Conservation (phyloP, 2,797 vertebrate genomes). For the Ciconia nigra region DNA sequence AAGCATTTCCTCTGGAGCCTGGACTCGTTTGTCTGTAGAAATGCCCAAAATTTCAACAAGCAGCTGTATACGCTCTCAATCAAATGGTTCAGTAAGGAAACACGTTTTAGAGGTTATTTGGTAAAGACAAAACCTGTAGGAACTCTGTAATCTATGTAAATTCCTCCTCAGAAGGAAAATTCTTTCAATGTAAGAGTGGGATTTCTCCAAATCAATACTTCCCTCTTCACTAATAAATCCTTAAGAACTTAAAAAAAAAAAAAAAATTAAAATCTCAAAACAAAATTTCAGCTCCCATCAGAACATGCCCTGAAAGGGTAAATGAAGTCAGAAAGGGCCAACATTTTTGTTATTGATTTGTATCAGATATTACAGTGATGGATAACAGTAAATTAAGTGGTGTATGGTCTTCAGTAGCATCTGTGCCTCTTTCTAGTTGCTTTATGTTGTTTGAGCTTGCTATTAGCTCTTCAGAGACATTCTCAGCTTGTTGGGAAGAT, state of each 20-base stretch:
- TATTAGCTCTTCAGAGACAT: background rate
- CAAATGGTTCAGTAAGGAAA: background rate
- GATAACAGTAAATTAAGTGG: background rate
- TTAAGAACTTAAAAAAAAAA: background rate
- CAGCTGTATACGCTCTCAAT: background rate
- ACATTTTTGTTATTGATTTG: background rate
- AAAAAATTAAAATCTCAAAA: background rate
- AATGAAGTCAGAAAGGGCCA: background rate
- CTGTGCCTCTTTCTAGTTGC: background rate
- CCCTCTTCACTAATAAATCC: background rate
- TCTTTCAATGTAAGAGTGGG: background rate
- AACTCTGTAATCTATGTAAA: background rate
- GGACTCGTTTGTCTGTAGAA: background rate
- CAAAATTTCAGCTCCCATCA: background rate
- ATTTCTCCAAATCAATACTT: background rate
- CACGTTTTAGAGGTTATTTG: background rate
- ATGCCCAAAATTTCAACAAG: background rate
- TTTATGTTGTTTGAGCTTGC: background rate
- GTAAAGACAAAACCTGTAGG: background rate
- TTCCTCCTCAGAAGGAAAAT: background rate
- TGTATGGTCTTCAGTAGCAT: background rate
- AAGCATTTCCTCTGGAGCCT: background rate
- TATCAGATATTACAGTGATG: background rate
- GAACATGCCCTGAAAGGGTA: background rate
- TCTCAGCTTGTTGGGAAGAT: background rate